These are phyloP conservation scores for Macrobrachium rosenbergii DNA, from an alignment of 1,140 invertebrate genomes.

Conservation along the genomic window DNA sequence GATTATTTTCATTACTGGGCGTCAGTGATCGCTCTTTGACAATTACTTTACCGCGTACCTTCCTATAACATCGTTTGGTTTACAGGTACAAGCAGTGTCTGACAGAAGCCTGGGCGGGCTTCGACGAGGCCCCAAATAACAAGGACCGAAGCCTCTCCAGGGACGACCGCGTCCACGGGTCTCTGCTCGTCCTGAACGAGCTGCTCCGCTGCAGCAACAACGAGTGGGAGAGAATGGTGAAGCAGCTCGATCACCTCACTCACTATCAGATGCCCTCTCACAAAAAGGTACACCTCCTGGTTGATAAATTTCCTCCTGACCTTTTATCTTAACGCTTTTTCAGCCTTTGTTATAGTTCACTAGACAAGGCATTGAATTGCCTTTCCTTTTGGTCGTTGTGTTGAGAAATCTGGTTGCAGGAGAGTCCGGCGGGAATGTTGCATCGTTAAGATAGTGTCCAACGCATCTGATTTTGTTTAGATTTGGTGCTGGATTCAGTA, in stretches of 20 bases:
- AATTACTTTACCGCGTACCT: not conserved
- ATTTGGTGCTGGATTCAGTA: too few relatives aligned
- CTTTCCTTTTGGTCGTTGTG: too few relatives aligned
- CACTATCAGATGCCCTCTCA: slow-evolving; percentile 67
- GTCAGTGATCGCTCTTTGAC: too few relatives aligned
- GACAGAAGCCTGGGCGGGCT: slow-evolving; percentile 86
- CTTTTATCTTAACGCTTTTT: too few relatives aligned
- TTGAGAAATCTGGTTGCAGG: too few relatives aligned
- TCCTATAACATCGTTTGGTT: not conserved
- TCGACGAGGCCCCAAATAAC: slow-evolving; percentile 77
- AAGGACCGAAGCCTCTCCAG: slow-evolving; percentile 79
- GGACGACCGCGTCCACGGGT: slow-evolving; percentile 94
- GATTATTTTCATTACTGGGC: too few relatives aligned
- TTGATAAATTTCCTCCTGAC: too few relatives aligned
- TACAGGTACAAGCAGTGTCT: slow-evolving; percentile 85
- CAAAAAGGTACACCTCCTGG: slow-evolving; percentile 43
- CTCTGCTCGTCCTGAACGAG: slow-evolving; percentile 94
- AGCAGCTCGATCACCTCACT: slow-evolving; percentile 73
- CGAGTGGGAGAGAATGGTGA: slow-evolving; percentile 87
- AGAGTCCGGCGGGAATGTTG: too few relatives aligned
- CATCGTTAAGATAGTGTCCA: too few relatives aligned
- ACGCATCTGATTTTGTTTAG: too few relatives aligned
- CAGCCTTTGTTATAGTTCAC: too few relatives aligned
- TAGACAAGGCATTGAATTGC: too few relatives aligned
- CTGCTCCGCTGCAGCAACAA: slow-evolving; percentile 92